phyloP scores from a whole-genome alignment of 2,113 vertebrate species.

The Zosterops pallidus region DNA sequence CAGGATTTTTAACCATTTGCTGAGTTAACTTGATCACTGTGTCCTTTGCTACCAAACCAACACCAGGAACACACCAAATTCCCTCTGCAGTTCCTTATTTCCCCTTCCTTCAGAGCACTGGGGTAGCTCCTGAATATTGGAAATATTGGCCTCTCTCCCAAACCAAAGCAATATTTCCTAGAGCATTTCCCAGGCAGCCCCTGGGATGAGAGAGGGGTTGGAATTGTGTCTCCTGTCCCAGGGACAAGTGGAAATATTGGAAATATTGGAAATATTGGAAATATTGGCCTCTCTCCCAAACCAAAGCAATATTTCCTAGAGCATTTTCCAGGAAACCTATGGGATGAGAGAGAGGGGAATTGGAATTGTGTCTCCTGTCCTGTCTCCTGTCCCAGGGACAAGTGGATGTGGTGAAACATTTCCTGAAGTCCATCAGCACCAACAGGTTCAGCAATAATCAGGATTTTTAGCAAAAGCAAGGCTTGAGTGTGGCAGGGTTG shows the following conservation, averaged over 20 bases:
- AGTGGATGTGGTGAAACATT: neutral
- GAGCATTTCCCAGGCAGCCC: too few relatives aligned
- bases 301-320: too few relatives aligned
- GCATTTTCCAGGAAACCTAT: too few relatives aligned
- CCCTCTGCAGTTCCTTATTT: neutral
- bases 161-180: neutral
- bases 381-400: neutral
- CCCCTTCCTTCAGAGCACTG: neutral
- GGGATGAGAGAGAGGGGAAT: neutral
- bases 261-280: neutral
- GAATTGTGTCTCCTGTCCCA: neutral
- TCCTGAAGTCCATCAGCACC: neutral
- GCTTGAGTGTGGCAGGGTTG: neutral
- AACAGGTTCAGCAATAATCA: neutral
- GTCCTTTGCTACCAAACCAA: neutral
- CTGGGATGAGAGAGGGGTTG: neutral
- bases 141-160: neutral
- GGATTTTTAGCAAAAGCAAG: neutral
- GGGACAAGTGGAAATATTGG: neutral
- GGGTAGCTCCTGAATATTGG: neutral
- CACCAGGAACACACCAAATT: fast-evolving
- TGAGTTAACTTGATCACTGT: fast-evolving
- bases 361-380: too few relatives aligned
- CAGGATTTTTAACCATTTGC: neutral
- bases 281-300: too few relatives aligned